Base-by-base conservation (phyloP, 2,888 invertebrate genomes). In the Synergus gifuensis region DNA sequence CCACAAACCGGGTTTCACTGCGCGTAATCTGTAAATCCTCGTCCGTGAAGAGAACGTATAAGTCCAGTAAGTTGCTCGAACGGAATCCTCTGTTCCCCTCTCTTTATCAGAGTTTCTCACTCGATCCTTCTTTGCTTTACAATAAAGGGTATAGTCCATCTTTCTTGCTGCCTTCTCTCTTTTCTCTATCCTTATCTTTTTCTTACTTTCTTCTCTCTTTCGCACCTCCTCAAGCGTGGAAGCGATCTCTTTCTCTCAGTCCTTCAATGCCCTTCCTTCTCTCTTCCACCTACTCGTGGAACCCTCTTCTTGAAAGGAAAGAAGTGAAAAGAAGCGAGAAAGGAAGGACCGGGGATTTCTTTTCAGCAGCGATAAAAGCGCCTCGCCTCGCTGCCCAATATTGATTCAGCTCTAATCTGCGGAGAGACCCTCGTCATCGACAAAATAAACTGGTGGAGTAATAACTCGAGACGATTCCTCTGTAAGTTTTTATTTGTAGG, bases 11-110 rank as follows among this genome's bases (percentile, higher is more conserved):
- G 77, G 82, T 81, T 79, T 84, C 83, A 80, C 82, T 86, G 86
- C 87, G 88, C 89, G 91, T 92, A 92, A 92, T 92, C 92, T 91
- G 92, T 91, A 92, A 92, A 92, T 92, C 92, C 92, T 90, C 90
- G 88, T 89, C 87, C 88, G 89, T 88, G 87, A 87, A 82, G 89
- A 87, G 87, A 88, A 89, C 88, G 88, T 88, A 89, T 88, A 91
- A 91, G 91, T 91, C 90, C 90, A 88, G 90, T 89, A 90, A 92
- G 91, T 91, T 91, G 90, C 89, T 89, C 87, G 87, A 89, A 88
- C 88, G 89, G 87, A 90, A 89, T 89, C 88, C 88, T 86, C 82
- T 81, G 83, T 82, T 83, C 83, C 81, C 77, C 73, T 76, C 84
- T 79, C 81, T 82, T 77, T 73, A 79, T 81, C 77, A 79, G 69